Evolutionary conservation across 2,113 vertebrate genomes (phyloP), one percentile per base, ranked within the genome.

Genomic region (Anguilla rostrata): DNA sequence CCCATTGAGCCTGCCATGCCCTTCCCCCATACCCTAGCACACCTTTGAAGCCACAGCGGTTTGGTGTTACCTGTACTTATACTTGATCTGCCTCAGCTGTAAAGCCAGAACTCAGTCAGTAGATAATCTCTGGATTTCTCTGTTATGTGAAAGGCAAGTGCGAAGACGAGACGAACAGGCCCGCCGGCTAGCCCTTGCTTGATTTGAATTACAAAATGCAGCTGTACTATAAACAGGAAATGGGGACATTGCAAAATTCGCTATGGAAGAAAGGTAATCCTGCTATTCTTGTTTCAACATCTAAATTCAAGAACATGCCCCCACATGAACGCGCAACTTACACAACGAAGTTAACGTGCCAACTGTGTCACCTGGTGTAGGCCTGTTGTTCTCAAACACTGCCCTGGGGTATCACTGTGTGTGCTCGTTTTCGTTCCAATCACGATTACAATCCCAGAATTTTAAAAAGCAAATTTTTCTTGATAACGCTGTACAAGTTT

Each of bases 131-230:
- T 34, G 71, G 71, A 75, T 75, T 29, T n/a, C 34, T 75, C 71
- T 75, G n/a, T 34, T 75, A n/a, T 75, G 71, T 75, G n/a, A 75
- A 75, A 22, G 71, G 53, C 11, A 60, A 39, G 43, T 18, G 46
- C 53, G 56, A 39, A 46, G 56, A 81, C 29, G n/a, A 46, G 56
- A 81, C 29, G n/a, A 6, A 20, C 39, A 49, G 57, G 56, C 46
- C 40, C 29, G 29, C 56, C 26, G 18, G 56, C 78, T 14, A 34
- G 78, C 11, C 20, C 20, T 8, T 39, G 20, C 84, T 83, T 83
- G 83, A 26, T 39, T 84, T 86, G 49, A 26, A 0, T 18, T 86
- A 41, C 39, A 53, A 86, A 81, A 82, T 60, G 39, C 53, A 43
- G 75, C 43, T 6, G 43, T 46, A 34, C n/a, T 79, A 34, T 39